A percentile compares a stretch with the other conserved stretches of the same genome.
These are phyloP conservation scores for Diplodus puntazzo DNA, from an alignment of 2,797 vertebrate species.

Conservation along the genomic window DNA sequence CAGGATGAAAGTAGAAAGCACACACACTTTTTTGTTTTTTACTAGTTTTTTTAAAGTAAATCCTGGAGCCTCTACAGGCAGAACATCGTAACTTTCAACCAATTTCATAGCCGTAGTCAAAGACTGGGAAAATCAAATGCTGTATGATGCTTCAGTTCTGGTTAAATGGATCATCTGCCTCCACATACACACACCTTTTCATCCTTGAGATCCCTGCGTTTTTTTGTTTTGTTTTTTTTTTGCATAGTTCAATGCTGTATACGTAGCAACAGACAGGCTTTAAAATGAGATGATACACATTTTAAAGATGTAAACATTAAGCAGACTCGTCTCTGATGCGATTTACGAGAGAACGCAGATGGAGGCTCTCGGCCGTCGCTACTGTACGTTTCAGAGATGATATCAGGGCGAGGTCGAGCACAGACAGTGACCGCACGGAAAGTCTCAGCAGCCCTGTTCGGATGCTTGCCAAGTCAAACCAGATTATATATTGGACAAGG, in stretches of 20 bases:
- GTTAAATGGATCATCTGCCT: background rate
- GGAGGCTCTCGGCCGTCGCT: background rate
- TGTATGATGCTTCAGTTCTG: background rate
- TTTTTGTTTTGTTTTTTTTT: background rate
- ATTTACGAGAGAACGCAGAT: background rate
- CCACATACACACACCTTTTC: background rate
- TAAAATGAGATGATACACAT: background rate
- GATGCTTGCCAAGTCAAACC: slow-evolving; percentile 33
- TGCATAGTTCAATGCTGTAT: background rate
- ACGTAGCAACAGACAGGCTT: background rate
- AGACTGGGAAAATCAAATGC: background rate
- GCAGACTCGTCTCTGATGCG: background rate
- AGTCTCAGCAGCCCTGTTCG: slow-evolving; percentile 7
- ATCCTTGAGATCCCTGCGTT: background rate
- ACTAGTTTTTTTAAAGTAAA: background rate
- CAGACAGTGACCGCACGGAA: slow-evolving; percentile 2
- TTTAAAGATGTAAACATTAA: background rate
- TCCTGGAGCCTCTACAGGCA: background rate
- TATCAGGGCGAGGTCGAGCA: background rate
- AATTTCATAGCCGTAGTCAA: background rate
- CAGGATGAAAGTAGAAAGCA: too few relatives aligned
- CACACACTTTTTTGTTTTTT: too few relatives aligned
- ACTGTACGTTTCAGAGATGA: background rate
- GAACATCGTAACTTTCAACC: background rate
- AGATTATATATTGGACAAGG: slow-evolving; percentile 48